phyloP scores from a whole-genome alignment of 53 echinoderm and acorn worm genomes.

The Echinometra lucunter region DNA sequence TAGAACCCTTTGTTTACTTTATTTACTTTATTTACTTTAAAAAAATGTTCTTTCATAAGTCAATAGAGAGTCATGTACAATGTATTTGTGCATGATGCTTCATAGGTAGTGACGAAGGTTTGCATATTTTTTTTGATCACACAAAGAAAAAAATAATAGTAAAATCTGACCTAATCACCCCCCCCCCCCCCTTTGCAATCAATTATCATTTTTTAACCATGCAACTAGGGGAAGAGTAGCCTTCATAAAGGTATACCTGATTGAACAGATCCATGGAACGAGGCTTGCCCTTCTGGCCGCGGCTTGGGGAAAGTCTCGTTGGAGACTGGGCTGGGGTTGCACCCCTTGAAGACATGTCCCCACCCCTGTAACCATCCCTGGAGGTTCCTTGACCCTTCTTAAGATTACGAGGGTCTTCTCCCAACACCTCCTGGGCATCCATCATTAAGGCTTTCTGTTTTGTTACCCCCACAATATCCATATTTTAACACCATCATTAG shows the following conservation, averaged over 20 bases:
- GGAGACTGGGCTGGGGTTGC: conserved; percentile 43
- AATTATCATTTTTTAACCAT: background rate
- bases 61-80: background rate
- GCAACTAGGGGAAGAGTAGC: background rate
- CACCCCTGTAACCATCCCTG: background rate
- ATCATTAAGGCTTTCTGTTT: conserved; percentile 58
- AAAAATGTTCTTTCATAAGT: too few species aligned
- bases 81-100: background rate
- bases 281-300: background rate
- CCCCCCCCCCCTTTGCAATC: too few species aligned
- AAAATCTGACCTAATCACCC: background rate
- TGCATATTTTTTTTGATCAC: background rate
- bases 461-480: background rate
- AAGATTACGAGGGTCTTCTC: conserved; percentile 4
- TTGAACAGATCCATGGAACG: conserved; percentile 58
- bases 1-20: too few species aligned
- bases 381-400: background rate
- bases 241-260: conserved; percentile 43
- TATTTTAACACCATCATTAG: background rate
- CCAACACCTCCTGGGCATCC: conserved; percentile 48
- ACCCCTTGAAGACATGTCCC: background rate
- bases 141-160: background rate
- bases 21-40: too few species aligned
- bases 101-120: background rate
- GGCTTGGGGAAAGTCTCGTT: background rate